Base-by-base conservation (phyloP, 64 coral and sea anemone species). In the Orbicella faveolata region DNA sequence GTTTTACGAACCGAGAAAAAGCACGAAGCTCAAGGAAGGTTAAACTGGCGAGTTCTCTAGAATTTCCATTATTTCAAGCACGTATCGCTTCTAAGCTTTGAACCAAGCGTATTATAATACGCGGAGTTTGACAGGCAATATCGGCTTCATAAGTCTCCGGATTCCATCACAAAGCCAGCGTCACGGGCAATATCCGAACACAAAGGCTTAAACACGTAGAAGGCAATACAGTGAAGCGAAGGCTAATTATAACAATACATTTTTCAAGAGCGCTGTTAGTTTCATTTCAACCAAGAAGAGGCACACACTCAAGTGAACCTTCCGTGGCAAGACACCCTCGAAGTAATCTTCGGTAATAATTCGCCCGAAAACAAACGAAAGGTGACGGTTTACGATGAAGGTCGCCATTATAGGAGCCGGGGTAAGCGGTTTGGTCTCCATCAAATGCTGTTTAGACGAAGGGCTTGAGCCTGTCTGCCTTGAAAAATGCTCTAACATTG, bases 371-470 rank as follows among this genome's bases (percentile, higher is more conserved):
- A 72, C 9, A 72, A 15, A 51, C 82, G 64, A 52, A 12, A 9
- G 30, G 55, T 54, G 57, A 44, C 34, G 18, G 36, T 72, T 72
- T 1, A 72, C 63, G 10, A 95, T 98, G 88, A 83, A 83, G 63
- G 86, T 91, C 75, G 89, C 92, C 17, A 83, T 98, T 17, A 81
- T 98, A 83, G 95, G 95, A 13, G 92, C 92, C 65, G 95, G 95
- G 13, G 92, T 78, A 2, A 74, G 88, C 16, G 91, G 95, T n/a
- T 80, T 98, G 9, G 34, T 83, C 4, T 73, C 95, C 13, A 94
- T 98, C 41, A 98, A 98, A 92, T 91, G 88, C 23, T 98, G 95
- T 35, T 65, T 98, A 41, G 95, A 98, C 1, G 95, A 98, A 63
- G 89, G 86, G 23, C 81, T 98, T 36, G 89, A 98, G 34, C 92